phyloP scores from a whole-genome alignment of 2,888 invertebrate species.

The Cerceris ruficornis region DNA sequence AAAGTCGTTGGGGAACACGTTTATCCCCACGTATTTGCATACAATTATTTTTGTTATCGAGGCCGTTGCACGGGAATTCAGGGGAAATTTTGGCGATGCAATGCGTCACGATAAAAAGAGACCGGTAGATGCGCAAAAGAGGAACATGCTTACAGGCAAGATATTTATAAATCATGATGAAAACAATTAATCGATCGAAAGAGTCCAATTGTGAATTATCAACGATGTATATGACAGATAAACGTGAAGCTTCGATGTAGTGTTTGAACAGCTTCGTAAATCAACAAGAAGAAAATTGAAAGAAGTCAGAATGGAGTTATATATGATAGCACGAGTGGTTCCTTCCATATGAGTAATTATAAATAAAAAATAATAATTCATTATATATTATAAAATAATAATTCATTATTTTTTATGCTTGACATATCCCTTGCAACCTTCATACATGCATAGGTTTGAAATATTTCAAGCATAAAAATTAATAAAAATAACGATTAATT shows the following conservation, averaged over 20 bases:
- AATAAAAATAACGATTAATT: too few relatives aligned
- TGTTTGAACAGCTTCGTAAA: not conserved
- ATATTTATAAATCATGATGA: constrained; percentile 34
- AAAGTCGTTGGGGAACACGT: constrained; percentile 24
- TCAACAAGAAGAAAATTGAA: too few relatives aligned
- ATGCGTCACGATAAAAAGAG: constrained; percentile 37
- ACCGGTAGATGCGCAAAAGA: constrained; percentile 12
- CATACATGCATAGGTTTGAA: too few relatives aligned
- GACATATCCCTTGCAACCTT: too few relatives aligned
- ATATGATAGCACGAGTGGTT: too few relatives aligned
- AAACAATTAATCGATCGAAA: not conserved
- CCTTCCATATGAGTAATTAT: too few relatives aligned
- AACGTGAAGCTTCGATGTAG: not conserved
- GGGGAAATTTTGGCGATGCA: constrained; percentile 46
- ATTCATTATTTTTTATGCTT: too few relatives aligned
- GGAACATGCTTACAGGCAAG: constrained; percentile 1
- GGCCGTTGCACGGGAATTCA: constrained; percentile 45
- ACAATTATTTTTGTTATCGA: constrained; percentile 65
- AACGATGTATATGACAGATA: too few relatives aligned
- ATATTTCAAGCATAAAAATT: too few relatives aligned
- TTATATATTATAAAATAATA: too few relatives aligned
- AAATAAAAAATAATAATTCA: too few relatives aligned
- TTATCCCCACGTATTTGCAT: constrained; percentile 44
- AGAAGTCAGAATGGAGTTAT: too few relatives aligned
- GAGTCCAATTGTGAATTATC: not conserved